These are phyloP conservation scores for Stenopsyche tienmushanensis DNA, from an alignment of 1,140 invertebrate species.

Conservation along the genomic window DNA sequence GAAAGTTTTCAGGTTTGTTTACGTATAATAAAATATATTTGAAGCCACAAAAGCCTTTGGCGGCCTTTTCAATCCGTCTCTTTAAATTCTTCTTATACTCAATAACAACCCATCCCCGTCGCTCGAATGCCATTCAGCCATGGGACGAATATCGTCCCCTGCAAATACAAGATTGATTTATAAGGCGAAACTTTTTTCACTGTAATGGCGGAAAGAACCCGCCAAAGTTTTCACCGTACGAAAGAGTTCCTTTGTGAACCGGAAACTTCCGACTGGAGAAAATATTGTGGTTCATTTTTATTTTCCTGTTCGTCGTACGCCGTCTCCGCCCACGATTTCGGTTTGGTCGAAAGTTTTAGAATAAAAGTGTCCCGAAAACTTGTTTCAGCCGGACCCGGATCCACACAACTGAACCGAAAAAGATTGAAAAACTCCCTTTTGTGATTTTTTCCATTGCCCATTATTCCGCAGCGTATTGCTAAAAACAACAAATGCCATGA, in stretches of 20 bases:
- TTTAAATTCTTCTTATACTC: constrained; percentile 3
- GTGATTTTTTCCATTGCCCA: no score
- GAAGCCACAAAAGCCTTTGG: no score
- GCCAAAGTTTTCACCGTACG: constrained; percentile 17
- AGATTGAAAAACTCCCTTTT: neutral
- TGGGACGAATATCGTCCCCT: neutral
- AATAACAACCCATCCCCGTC: constrained; percentile 33
- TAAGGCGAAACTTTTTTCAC: constrained; percentile 25
- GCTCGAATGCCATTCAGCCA: neutral
- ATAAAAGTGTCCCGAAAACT: neutral
- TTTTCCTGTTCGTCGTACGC: neutral
- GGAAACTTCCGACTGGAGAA: constrained; percentile 10
- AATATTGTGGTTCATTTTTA: constrained; percentile 27
- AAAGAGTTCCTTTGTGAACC: constrained; percentile 20
- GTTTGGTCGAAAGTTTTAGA: neutral
- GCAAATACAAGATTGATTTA: constrained; percentile 39
- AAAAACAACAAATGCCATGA: no score
- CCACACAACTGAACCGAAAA: neutral
- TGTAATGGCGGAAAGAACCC: constrained; percentile 21
- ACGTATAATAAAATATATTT: constrained; percentile 12
- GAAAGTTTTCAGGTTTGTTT: constrained; percentile 1
- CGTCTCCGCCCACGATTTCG: neutral
- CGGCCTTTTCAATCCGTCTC: neutral
- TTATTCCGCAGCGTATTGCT: no score
- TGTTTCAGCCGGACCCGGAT: neutral